A percentile compares a stretch with the other conserved stretches of the same genome.
Conservation (phyloP, 1,140 invertebrate species). For the Drosophila pachea region DNA sequence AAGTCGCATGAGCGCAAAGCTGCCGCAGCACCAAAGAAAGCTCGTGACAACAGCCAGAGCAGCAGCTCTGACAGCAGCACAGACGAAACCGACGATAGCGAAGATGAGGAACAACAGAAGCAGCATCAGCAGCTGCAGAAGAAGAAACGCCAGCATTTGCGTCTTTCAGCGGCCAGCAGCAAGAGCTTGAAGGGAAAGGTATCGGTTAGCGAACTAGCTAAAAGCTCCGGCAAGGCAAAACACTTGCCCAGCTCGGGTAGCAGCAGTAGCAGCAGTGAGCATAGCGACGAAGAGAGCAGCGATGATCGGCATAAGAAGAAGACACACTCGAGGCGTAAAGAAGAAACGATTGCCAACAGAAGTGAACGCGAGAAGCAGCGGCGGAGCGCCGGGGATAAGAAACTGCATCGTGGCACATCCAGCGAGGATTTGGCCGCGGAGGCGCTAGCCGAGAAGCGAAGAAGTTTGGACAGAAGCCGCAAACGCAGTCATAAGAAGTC, state of each 20-base stretch:
- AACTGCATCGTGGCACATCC: constrained; percentile 38
- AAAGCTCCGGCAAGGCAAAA: constrained; percentile 25
- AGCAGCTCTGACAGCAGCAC: constrained; percentile 78
- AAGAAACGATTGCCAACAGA: constrained; percentile 23
- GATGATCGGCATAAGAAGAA: constrained; percentile 49
- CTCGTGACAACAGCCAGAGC: constrained; percentile 77
- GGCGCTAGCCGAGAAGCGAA: background rate
- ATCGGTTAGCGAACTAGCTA: constrained; percentile 1
- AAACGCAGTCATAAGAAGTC: constrained; percentile 74
- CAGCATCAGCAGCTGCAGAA: background rate
- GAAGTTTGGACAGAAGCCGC: constrained; percentile 38
- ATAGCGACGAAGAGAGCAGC: constrained; percentile 58
- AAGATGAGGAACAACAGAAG: constrained; percentile 45
- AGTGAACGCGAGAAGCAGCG: constrained; percentile 15
- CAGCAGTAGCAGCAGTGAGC: constrained; percentile 69
- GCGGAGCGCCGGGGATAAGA: constrained; percentile 50
- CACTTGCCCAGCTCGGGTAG: constrained; percentile 64
- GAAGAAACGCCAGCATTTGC: constrained; percentile 17
- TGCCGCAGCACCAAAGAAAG: constrained; percentile 78
- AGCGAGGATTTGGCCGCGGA: constrained; percentile 32
- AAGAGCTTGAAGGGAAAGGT: constrained; percentile 26
- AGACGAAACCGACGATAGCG: constrained; percentile 68
- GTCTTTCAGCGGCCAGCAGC: constrained; percentile 4
- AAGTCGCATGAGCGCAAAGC: constrained; percentile 84
- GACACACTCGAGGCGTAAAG: constrained; percentile 59